phyloP scores from a whole-genome alignment of 2,113 vertebrate species.

The Python bivittatus region DNA sequence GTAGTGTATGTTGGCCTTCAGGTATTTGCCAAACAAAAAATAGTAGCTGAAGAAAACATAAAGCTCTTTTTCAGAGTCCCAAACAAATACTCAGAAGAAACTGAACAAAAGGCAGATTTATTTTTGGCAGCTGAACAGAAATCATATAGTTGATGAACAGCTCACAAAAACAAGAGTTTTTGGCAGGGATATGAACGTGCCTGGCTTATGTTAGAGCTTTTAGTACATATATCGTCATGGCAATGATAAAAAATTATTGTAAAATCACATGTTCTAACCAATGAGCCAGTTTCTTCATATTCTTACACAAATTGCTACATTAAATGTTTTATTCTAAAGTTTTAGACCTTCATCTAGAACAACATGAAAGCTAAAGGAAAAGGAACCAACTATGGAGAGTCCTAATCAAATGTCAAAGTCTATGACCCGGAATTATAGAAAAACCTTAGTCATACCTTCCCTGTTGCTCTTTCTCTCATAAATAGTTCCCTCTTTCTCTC shows the following conservation, averaged over 20 bases:
- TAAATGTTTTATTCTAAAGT: neutral
- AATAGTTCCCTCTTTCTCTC: too few relatives aligned
- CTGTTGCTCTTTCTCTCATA: neutral
- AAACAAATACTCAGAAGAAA: neutral
- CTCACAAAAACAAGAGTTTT: neutral
- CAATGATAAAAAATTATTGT: constrained; percentile 27
- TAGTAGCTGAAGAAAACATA: neutral
- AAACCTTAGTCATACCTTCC: neutral
- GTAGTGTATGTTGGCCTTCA: neutral
- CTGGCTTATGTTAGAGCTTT: neutral
- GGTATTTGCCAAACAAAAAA: neutral
- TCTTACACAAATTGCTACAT: neutral
- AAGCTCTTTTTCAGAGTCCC: neutral
- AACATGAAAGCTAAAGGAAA: neutral
- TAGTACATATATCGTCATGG: neutral
- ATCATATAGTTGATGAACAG: neutral
- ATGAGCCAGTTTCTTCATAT: neutral
- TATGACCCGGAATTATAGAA: neutral
- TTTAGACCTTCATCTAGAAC: neutral
- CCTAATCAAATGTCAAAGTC: neutral
- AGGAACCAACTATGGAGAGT: neutral
- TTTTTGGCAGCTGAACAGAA: neutral
- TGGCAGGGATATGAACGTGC: neutral
- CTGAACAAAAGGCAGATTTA: neutral
- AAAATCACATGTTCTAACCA: neutral